These are phyloP conservation scores for Pardosa pseudoannulata DNA, from an alignment of 2,888 invertebrate species.

Conservation along the genomic window DNA sequence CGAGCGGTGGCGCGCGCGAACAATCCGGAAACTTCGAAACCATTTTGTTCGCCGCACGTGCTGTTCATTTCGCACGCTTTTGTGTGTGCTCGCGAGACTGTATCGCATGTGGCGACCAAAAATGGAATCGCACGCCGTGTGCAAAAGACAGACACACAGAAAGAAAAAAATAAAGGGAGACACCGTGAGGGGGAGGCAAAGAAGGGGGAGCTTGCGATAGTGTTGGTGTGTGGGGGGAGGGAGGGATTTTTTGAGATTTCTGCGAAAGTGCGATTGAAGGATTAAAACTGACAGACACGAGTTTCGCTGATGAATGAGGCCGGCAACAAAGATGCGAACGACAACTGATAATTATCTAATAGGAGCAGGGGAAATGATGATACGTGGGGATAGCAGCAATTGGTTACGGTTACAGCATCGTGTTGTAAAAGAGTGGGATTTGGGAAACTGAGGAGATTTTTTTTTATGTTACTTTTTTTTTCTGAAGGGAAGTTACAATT, in stretches of 20 bases:
- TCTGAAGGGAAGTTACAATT: too few species aligned
- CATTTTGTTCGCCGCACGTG: too few species aligned
- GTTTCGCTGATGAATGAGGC: conserved; percentile 57
- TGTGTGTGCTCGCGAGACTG: too few species aligned
- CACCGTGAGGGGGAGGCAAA: background rate
- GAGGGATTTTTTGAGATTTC: conserved; percentile 51
- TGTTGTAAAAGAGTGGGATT: conserved; percentile 47
- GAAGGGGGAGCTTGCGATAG: too few species aligned
- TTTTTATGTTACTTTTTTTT: too few species aligned
- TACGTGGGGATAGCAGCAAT: conserved; percentile 23
- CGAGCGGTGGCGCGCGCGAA: too few species aligned
- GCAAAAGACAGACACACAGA: background rate
- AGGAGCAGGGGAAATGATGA: conserved; percentile 15
- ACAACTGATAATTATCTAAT: conserved; percentile 71
- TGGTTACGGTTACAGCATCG: conserved; percentile 43
- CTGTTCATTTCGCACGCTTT: too few species aligned
- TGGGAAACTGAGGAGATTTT: conserved; percentile 10
- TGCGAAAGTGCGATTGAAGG: conserved; percentile 63
- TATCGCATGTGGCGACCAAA: background rate
- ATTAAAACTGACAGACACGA: conserved; percentile 56
- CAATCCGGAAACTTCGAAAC: too few species aligned
- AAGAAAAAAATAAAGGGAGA: background rate
- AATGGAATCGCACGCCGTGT: background rate
- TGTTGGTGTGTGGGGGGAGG: too few species aligned
- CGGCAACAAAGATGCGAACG: conserved; percentile 37